Evolutionary conservation across 2,113 vertebrate species (phyloP).

Genomic region (Hepsetus odoe): DNA sequence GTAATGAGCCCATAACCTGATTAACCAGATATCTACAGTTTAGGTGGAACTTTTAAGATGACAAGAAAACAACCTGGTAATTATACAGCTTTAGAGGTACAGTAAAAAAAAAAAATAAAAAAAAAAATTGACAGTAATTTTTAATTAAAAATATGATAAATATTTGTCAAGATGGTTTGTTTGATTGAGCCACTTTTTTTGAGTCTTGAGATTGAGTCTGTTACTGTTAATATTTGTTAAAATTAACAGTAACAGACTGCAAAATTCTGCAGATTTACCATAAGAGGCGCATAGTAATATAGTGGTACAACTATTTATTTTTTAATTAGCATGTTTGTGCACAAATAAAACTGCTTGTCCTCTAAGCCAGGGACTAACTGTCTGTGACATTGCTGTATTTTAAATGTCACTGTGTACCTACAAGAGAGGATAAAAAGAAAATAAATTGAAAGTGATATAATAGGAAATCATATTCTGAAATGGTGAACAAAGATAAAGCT

Average conservation of each 20-base stretch:
- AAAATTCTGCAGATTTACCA: not conserved
- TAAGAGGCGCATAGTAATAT: not conserved
- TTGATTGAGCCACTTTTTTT: not conserved
- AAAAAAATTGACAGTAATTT: too few species aligned
- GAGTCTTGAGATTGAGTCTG: too few species aligned
- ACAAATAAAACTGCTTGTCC: not conserved
- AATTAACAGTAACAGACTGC: not conserved
- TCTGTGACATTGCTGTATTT: not conserved
- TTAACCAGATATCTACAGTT: constrained; percentile 4
- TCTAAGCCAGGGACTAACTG: not conserved
- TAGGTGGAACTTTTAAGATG: not conserved
- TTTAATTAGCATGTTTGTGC: not conserved
- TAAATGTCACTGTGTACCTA: not conserved
- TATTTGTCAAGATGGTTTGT: not conserved
- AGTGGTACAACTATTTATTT: constrained; percentile 23
- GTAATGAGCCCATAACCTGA: not conserved
- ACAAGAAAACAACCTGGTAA: not conserved
- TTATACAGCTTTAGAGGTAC: constrained; percentile 1
- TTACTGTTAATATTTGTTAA: too few species aligned
- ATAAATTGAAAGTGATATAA: too few species aligned
- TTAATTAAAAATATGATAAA: not conserved
- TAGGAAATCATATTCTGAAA: not conserved
- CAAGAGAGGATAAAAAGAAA: not conserved
- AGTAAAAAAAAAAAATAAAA: too few species aligned
- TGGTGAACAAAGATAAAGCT: too few species aligned